These are phyloP conservation scores for Palythoa caribaeorum DNA, from an alignment of 92 coral and sea anemone genomes.

Conservation along the genomic window DNA sequence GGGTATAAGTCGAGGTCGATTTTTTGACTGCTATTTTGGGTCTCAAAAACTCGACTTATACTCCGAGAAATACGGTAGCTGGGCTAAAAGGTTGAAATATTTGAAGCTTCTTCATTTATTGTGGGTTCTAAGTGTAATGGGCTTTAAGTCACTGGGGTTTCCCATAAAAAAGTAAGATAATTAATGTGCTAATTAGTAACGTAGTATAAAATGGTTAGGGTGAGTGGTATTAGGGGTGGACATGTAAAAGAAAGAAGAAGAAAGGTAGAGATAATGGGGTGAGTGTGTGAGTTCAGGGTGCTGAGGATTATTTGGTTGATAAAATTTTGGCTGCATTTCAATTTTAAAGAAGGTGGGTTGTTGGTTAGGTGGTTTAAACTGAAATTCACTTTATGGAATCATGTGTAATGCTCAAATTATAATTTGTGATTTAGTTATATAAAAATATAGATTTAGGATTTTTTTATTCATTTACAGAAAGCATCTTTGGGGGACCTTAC, in stretches of 20 bases:
- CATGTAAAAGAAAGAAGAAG: neutral
- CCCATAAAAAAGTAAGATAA: constrained; percentile 4
- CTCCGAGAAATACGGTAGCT: too few relatives aligned
- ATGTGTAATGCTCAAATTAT: constrained; percentile 38
- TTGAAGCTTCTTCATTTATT: neutral
- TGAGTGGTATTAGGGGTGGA: constrained; percentile 1
- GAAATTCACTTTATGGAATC: constrained; percentile 34
- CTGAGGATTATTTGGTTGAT: neutral
- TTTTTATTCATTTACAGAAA: constrained; percentile 48
- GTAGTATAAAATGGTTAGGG: constrained; percentile 8
- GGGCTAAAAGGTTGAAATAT: constrained; percentile 4
- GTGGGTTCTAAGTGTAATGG: neutral
- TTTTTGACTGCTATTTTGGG: too few relatives aligned
- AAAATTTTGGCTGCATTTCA: constrained; percentile 10
- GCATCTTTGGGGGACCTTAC: constrained; percentile 56
- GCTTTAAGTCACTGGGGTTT: constrained; percentile 10
- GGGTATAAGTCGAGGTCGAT: too few relatives aligned
- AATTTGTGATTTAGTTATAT: constrained; percentile 46
- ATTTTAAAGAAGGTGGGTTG: neutral
- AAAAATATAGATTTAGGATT: constrained; percentile 50
- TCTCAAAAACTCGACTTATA: too few relatives aligned
- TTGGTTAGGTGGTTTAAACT: constrained; percentile 32
- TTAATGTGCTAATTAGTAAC: neutral
- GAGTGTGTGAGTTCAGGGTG: constrained; percentile 11
- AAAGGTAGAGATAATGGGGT: constrained; percentile 3